Evolutionary conservation across 1,140 invertebrate species (phyloP).

Genomic region (Drosophila arizonae): DNA sequence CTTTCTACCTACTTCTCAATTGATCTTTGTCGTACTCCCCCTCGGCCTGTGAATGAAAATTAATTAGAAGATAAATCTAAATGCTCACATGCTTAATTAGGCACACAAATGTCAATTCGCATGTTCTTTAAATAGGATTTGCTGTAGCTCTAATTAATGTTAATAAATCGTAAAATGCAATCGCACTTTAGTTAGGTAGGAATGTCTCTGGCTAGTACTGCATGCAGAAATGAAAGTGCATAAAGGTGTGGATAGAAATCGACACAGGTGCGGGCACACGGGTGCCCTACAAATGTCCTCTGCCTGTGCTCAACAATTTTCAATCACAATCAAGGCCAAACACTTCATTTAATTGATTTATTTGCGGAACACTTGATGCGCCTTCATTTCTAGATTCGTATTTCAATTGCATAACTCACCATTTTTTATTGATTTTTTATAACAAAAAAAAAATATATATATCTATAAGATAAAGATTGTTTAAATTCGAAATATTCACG

Average conservation of each 20-base stretch:
- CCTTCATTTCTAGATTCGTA: neutral
- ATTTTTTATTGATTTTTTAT: constrained; percentile 5
- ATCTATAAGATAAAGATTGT: constrained; percentile 39
- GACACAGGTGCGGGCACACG: no score
- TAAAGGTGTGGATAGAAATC: no score
- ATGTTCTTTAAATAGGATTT: constrained; percentile 24
- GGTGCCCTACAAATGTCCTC: constrained; percentile 56
- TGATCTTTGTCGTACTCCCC: constrained; percentile 84
- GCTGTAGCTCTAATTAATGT: constrained; percentile 5
- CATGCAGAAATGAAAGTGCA: no score
- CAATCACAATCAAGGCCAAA: constrained; percentile 39
- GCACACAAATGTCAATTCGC: constrained; percentile 2
- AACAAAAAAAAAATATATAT: neutral
- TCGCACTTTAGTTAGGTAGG: neutral
- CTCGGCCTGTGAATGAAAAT: constrained; percentile 82
- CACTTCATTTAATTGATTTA: constrained; percentile 40
- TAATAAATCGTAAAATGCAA: constrained; percentile 2
- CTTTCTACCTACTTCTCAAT: constrained; percentile 83
- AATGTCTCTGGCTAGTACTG: no score
- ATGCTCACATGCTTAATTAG: constrained; percentile 18
- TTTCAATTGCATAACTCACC: constrained; percentile 28
- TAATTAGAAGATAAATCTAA: constrained; percentile 13
- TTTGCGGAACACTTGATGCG: constrained; percentile 7
- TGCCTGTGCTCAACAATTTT: constrained; percentile 14
- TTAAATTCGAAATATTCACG: constrained; percentile 13